Conservation (phyloP, 2,113 vertebrate species). For the Geococcyx californianus region DNA sequence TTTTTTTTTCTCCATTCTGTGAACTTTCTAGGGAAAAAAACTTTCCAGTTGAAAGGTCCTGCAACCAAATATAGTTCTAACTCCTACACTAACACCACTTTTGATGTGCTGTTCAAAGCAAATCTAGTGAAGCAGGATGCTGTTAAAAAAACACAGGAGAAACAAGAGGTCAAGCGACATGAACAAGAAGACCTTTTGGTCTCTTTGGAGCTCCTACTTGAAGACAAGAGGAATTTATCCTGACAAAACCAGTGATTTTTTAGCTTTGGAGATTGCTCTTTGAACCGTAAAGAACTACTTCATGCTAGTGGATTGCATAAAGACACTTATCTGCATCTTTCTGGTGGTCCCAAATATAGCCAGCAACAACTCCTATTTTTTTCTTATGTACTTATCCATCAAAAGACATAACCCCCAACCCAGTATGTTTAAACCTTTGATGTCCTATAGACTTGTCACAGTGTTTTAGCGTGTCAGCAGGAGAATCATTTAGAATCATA, state of each 20-base stretch:
- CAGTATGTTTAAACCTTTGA: neutral
- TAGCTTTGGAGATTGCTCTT: neutral
- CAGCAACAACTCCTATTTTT: neutral
- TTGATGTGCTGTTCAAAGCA: constrained; percentile 28
- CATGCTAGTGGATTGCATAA: neutral
- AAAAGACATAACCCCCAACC: neutral
- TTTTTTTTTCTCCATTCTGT: neutral
- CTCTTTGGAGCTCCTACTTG: neutral
- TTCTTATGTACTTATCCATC: neutral
- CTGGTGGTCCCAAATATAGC: neutral
- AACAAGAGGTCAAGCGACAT: neutral
- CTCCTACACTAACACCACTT: neutral
- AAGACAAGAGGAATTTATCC: neutral
- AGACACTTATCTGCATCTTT: neutral
- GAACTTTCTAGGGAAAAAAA: constrained; percentile 46
- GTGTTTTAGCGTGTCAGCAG: neutral
- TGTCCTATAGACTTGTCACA: neutral
- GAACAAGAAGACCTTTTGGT: neutral
- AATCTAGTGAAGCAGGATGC: neutral
- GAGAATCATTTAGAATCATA: neutral
- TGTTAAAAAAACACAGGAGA: neutral
- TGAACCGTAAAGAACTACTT: neutral
- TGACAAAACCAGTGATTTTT: neutral
- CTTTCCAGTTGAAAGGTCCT: neutral
- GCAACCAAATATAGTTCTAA: neutral